Evolutionary conservation across 2,797 vertebrate genomes (phyloP).

Genomic region (Poeciliopsis gracilis): DNA sequence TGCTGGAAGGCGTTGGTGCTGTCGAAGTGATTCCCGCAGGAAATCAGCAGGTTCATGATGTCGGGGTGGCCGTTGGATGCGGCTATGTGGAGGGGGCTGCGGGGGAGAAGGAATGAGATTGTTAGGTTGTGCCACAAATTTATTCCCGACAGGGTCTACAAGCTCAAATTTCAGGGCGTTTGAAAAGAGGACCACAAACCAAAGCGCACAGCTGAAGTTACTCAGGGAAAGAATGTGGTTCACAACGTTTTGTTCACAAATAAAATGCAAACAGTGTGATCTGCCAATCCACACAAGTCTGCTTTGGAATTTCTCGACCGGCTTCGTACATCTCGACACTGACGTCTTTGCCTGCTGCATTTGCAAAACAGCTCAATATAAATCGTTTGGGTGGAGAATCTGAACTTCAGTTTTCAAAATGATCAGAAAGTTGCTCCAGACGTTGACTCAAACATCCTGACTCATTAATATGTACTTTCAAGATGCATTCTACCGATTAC

Average conservation of each 20-base stretch:
- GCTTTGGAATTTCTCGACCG: background rate
- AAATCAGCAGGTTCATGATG: conserved; percentile 98
- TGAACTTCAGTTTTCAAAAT: background rate
- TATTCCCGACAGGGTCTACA: background rate
- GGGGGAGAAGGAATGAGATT: background rate
- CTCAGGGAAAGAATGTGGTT: background rate
- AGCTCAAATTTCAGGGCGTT: background rate
- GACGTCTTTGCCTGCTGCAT: background rate
- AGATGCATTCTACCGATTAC: too few relatives aligned
- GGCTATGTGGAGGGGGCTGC: conserved; percentile 92
- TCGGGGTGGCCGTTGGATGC: conserved; percentile 97
- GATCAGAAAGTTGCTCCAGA: background rate
- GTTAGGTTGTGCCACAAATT: background rate
- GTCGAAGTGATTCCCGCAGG: conserved; percentile 96
- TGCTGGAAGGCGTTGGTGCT: conserved; percentile 93
- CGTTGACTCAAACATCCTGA: background rate
- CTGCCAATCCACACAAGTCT: background rate
- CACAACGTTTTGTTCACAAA: background rate
- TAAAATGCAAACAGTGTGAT: background rate
- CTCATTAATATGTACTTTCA: too few relatives aligned
- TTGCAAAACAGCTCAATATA: background rate
- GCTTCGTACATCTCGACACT: background rate
- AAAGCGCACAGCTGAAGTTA: background rate
- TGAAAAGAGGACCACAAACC: background rate
- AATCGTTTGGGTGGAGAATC: background rate